Conservation (phyloP, 2,888 invertebrate species). For the Sepioteuthis lessoniana region DNA sequence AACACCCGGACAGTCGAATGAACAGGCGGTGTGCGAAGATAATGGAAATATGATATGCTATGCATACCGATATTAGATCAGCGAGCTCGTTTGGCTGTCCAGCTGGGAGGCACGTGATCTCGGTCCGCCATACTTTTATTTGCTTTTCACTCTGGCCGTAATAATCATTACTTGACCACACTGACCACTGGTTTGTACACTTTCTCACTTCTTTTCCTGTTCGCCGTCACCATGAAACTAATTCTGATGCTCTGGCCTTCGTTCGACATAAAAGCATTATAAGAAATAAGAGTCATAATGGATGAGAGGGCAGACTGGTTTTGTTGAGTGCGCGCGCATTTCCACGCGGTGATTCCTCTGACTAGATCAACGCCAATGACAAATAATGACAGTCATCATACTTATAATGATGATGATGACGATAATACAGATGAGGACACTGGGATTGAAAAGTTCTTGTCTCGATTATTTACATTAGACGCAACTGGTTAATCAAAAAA, state of each 20-base stretch:
- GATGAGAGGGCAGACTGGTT: background rate
- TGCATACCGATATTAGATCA: conserved; percentile 33
- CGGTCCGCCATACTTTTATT: conserved; percentile 12
- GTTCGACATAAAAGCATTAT: background rate
- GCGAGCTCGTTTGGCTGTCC: conserved; percentile 33
- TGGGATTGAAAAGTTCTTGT: background rate
- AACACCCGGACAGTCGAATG: conserved; percentile 11
- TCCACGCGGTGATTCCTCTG: background rate
- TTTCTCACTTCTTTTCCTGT: background rate
- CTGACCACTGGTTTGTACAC: background rate
- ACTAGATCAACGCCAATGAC: background rate
- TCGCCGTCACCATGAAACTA: background rate
- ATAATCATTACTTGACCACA: conserved; percentile 20
- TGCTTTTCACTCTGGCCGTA: background rate
- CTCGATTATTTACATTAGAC: background rate
- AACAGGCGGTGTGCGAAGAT: background rate
- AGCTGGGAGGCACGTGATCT: conserved; percentile 33
- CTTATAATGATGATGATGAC: background rate
- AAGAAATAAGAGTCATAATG: background rate
- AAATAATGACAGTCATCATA: background rate
- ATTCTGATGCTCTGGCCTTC: background rate
- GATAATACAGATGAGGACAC: no score
- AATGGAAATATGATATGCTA: conserved; percentile 33
- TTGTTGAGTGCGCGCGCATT: background rate
- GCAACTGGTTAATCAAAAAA: background rate